These are phyloP conservation scores for Cebus imitator DNA, from an alignment of 2,113 vertebrate species.

Conservation along the genomic window DNA sequence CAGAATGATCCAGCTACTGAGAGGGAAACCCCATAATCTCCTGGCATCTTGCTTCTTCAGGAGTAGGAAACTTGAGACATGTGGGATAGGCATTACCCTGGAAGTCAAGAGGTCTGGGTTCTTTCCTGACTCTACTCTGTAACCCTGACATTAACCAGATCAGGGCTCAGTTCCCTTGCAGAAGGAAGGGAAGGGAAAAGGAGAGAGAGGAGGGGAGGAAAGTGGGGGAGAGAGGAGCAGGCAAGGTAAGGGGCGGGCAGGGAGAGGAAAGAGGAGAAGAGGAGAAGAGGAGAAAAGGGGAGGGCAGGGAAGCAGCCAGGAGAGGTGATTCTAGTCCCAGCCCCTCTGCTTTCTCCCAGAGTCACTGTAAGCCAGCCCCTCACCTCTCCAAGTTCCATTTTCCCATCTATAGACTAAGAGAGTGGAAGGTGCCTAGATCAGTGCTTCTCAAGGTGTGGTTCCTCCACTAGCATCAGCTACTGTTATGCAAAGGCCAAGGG, in stretches of 20 bases:
- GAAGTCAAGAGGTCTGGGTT: not conserved
- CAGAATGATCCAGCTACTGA: not conserved
- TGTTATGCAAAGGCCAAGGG: too few relatives aligned
- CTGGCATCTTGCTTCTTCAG: not conserved
- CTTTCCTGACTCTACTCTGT: not conserved
- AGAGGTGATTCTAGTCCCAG: not conserved
- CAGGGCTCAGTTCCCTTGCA: not conserved
- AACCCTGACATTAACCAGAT: not conserved
- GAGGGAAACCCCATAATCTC: not conserved
- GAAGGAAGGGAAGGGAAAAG: too few relatives aligned
- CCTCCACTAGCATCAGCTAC: not conserved
- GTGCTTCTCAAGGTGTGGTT: not conserved
- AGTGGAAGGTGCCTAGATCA: not conserved
- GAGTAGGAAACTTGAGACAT: not conserved
- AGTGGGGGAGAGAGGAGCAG: not conserved
- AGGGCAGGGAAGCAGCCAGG: not conserved
- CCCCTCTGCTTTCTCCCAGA: not conserved
- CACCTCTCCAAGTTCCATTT: not conserved
- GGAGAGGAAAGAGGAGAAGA: not conserved
- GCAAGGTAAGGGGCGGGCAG: accelerated
- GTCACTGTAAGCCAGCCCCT: not conserved
- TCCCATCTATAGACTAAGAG: not conserved
- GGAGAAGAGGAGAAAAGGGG: too few relatives aligned
- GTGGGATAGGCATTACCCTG: not conserved
- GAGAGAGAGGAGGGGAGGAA: too few relatives aligned